phyloP scores from a whole-genome alignment of 2,797 vertebrate species.

The Melanotaenia nigrans region DNA sequence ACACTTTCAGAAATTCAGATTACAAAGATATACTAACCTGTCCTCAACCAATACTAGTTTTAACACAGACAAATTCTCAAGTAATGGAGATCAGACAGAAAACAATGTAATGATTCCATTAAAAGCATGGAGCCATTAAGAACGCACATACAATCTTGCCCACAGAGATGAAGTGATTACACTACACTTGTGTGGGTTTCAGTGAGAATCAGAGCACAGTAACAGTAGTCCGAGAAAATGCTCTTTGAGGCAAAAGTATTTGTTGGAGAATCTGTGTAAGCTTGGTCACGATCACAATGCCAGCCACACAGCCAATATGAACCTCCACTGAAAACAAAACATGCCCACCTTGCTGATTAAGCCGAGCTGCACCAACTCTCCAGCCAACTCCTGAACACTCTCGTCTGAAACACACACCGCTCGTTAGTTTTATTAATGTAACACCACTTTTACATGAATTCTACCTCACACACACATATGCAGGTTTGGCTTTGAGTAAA shows the following conservation, averaged over 20 bases:
- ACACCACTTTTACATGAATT: not conserved
- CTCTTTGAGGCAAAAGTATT: not conserved
- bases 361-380: conserved; percentile 94
- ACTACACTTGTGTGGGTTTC: not conserved
- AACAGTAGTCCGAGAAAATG: not conserved
- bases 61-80: not conserved
- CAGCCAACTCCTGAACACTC: conserved; percentile 91
- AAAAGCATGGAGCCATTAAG: too few species aligned
- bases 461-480: not conserved
- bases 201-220: not conserved
- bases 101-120: not conserved
- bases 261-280: not conserved
- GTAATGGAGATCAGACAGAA: not conserved
- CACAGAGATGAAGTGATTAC: too few species aligned
- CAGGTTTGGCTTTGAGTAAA: not conserved
- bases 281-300: conserved; percentile 8
- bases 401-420: conserved; percentile 86
- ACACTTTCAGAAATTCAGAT: conserved; percentile 15
- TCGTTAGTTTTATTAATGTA: conserved; percentile 13
- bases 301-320: conserved; percentile 1
- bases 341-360: conserved; percentile 94
- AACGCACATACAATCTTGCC: too few species aligned
- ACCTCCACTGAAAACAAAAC: conserved; percentile 8
- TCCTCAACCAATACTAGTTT: not conserved
- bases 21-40: not conserved